phyloP scores from a whole-genome alignment of 2,888 invertebrate genomes.

The Eulithis prunata region DNA sequence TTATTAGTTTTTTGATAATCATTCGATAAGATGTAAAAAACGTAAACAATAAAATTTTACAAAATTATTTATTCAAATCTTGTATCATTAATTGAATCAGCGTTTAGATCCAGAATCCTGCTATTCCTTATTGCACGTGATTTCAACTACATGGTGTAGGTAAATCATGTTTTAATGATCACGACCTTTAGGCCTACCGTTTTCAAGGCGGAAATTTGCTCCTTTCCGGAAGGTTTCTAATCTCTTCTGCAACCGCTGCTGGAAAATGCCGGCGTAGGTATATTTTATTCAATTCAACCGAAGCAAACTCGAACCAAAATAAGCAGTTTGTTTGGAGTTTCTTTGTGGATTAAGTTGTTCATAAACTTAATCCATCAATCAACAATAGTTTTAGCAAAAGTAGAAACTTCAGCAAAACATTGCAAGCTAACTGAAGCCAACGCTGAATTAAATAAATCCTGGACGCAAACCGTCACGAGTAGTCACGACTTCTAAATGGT shows the following conservation, averaged over 20 bases:
- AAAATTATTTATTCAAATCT: too few species aligned
- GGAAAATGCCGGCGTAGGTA: slow-evolving; percentile 23
- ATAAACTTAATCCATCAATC: slow-evolving; percentile 3
- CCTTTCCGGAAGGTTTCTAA: slow-evolving; percentile 44
- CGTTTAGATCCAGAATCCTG: slow-evolving; percentile 16
- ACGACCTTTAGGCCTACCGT: slow-evolving; percentile 43
- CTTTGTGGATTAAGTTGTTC: not conserved
- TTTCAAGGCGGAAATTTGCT: slow-evolving; percentile 52
- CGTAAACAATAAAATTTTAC: not conserved
- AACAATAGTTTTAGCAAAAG: slow-evolving; percentile 21
- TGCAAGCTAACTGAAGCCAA: slow-evolving; percentile 34
- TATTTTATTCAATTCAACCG: slow-evolving; percentile 31
- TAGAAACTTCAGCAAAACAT: slow-evolving; percentile 34
- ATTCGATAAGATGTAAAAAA: not conserved
- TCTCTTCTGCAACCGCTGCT: slow-evolving; percentile 36
- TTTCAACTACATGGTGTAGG: slow-evolving; percentile 36
- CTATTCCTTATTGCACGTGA: slow-evolving; percentile 29
- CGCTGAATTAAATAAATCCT: slow-evolving; percentile 58
- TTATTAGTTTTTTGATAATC: too few species aligned
- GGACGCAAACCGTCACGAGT: slow-evolving; percentile 47
- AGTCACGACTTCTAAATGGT: slow-evolving; percentile 53
- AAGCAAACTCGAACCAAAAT: slow-evolving; percentile 17
- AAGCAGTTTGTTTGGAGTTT: not conserved
- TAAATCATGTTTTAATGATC: slow-evolving; percentile 53
- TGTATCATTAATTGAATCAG: not conserved